Conservation (phyloP, 2,888 invertebrate species). For the Tipula helvola region DNA sequence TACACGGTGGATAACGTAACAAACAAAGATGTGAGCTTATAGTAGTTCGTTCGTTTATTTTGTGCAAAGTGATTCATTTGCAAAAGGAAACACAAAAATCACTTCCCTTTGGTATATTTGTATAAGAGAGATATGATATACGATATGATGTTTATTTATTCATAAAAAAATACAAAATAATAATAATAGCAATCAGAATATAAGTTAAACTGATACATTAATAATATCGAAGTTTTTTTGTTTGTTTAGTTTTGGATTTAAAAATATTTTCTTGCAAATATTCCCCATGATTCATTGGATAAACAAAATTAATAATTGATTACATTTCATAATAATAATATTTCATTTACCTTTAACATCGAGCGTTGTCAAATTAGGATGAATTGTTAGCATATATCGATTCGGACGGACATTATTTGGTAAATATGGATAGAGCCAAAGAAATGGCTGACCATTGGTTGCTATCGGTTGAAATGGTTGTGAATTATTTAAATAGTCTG, state of each 20-base stretch:
- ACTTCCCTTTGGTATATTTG: not conserved
- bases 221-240: not conserved
- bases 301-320: not conserved
- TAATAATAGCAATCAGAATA: not conserved
- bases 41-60: not conserved
- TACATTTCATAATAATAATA: not conserved
- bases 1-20: not conserved
- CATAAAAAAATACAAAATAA: not conserved
- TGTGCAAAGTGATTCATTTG: not conserved
- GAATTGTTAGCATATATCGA: conserved; percentile 78
- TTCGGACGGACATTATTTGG: conserved; percentile 67
- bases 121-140: not conserved
- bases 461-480: conserved; percentile 51
- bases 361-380: conserved; percentile 83
- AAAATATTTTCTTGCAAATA: not conserved
- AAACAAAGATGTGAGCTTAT: not conserved
- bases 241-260: not conserved
- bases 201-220: not conserved
- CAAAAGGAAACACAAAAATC: not conserved
- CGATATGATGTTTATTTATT: not conserved
- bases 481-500: conserved; percentile 49
- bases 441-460: conserved; percentile 62
- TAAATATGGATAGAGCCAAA: conserved; percentile 64
- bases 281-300: not conserved
- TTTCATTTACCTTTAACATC: conserved; percentile 62